Evolutionary conservation across 2,888 invertebrate genomes (phyloP), one percentile per base, ranked within the genome.

Genomic region (Ligdia adustata): DNA sequence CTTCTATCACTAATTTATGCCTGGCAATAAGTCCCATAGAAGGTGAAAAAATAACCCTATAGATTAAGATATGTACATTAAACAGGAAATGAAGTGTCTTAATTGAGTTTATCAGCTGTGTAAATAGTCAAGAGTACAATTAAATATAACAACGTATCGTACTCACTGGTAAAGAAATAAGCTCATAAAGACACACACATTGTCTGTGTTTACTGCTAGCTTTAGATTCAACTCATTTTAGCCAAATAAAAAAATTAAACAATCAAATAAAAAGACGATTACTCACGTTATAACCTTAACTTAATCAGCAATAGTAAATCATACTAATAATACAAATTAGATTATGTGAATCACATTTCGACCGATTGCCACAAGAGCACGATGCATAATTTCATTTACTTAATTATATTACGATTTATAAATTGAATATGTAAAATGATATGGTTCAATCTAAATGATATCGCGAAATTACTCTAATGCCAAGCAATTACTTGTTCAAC

Each of bases 401-500:
- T 72, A 76, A 70, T 43, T 43, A 64, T 72, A 70, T 69, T 76
- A 79, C 53, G 57, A 64, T 61, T 63, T 70, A 70, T 66, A 67
- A 70, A 65, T 69, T 69, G 61, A 73, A 73, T 79, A 84, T 78
- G 76, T 77, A 77, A 76, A 83, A 79, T 87, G 83, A 88, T 89
- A 90, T 88, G 85, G 77, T 79, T 77, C 76, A 70, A 74, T 82
- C 64, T 74, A 79, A 79, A 77, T 72, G 75, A 82, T 82, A 82
- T 79, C 66, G 71, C 75, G 70, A 77, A 79, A 76, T 75, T 75
- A 80, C 69, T 80, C 74, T 76, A 77, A 80, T 79, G 76, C 80
- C 79, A 80, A 76, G 78, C 87, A 87, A 88, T 88, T 84, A 85
- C 75, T 86, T 72, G 82, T 82, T 84, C 82, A 82, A 79, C 82